Base-by-base conservation (phyloP, 53 echinoderm and acorn worm genomes). In the Stichopus horrens region DNA sequence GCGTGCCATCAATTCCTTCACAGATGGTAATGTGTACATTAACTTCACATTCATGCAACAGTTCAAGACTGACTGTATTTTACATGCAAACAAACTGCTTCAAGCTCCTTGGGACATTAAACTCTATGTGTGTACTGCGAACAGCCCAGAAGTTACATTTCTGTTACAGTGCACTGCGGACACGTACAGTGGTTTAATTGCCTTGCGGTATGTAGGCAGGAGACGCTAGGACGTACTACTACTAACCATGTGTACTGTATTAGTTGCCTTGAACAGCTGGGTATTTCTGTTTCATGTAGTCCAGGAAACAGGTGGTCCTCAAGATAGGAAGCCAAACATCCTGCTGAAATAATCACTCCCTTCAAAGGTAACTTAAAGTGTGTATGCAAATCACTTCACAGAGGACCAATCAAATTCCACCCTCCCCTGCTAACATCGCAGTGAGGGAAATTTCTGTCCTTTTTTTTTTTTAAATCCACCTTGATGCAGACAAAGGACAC, bases 231-330 rank as follows among this genome's bases (percentile, higher is more conserved):
- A 37, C 37, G 37, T 37, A 37, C 37, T 37, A 37, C 37, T 37
- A 37, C 37, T 37, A 37, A 37, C 68, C 68, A 67, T 14, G 18
- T n/a, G 11, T 67, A 37, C 37, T 37, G 37, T 37, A 37, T 37
- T 37, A 37, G 37, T 37, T 37, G 37, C 37, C 77, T 11, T 76
- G 23, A 76, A 21, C 54, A 76, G 52, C 77, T 53, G 77, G 77
- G 54, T 16, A 76, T 73, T 18, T 16, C 57, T 37, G 73, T 83
- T 23, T 77, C 22, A 83, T 71, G 83, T 74, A 57, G 37, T 21
- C n/a, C 52, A 80, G 89, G 89, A 89, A 89, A 83, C 89, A 89
- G 89, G 89, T 89, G 89, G 89, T 5, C 13, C 54, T 54, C n/a
- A 13, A 83, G 89, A 89, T 89, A 83, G 89, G 83, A 83, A 73